Conservation (phyloP, 1,140 invertebrate genomes). For the Aradophagus sp. region DNA sequence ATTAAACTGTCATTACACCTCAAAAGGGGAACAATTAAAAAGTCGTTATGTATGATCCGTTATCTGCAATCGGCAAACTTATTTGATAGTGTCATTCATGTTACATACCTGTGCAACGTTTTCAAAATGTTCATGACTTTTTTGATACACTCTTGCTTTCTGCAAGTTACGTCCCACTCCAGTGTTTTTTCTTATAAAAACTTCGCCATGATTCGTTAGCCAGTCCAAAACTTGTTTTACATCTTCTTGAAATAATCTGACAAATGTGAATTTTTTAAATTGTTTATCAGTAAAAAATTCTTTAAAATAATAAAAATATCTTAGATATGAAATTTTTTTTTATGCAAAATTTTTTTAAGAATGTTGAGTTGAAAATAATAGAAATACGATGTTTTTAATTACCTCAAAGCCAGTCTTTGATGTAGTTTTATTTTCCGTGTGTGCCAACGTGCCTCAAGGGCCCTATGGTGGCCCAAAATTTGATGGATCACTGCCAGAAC, state of each 20-base stretch:
- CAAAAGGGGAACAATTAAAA: too few species aligned
- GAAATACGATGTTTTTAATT: constrained; percentile 16
- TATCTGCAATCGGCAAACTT: too few species aligned
- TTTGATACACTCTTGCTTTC: constrained; percentile 95
- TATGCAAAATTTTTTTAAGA: too few species aligned
- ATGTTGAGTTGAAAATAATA: too few species aligned
- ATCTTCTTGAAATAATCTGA: constrained; percentile 92
- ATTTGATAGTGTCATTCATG: too few species aligned
- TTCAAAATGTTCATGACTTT: constrained; percentile 98
- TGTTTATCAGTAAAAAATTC: constrained; percentile 5
- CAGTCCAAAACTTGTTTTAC: constrained; percentile 97
- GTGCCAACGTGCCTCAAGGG: constrained; percentile 95
- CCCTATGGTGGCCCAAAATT: constrained; percentile 94
- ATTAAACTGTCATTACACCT: too few species aligned
- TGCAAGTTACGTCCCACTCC: constrained; percentile 96
- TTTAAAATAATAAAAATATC: constrained; percentile 1
- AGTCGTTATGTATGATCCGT: too few species aligned
- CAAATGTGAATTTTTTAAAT: neutral
- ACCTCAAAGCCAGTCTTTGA: constrained; percentile 91
- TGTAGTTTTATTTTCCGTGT: constrained; percentile 84
- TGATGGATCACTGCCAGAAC: constrained; percentile 93
- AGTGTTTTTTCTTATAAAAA: constrained; percentile 96
- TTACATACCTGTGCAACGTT: constrained; percentile 93
- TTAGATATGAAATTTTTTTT: too few species aligned
- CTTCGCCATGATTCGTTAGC: constrained; percentile 99